Base-by-base conservation (phyloP, 2,113 vertebrate genomes). In the Camelus bactrianus region DNA sequence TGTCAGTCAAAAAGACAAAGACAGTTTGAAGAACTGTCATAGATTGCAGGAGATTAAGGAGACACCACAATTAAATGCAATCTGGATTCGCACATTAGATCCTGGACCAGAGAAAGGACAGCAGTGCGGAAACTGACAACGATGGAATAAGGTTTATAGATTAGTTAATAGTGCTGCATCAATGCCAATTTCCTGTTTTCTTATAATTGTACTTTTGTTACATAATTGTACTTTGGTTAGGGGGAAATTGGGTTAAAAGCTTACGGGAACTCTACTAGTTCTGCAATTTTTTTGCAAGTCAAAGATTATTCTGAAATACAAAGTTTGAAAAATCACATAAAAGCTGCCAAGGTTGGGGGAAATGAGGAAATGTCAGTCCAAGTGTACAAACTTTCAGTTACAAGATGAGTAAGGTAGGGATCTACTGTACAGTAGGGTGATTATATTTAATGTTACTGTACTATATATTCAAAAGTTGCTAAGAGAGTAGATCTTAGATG, bases 281-380 rank as follows among this genome's bases (percentile, higher is more conserved):
- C 28, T 88, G 70, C 6, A 88, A 15, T 62, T 91, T 91, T 81
- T 54, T 54, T 64, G 6, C 52, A 93, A 93, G 3, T 62, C 50
- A 70, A 64, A 8, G 17, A 56, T 70, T 42, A 89, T 80, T 85
- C 73, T 30, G 91, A 93, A 95, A 91, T 82, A 42, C 20, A 48
- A 38, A 62, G 12, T 92, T 92, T 46, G 5, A 42, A 42, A 42
- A 42, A 42, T 42, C 5, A 42, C 38, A 4, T 42, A 42, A 42
- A 38, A 38, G 38, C 38, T 38, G 38, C 38, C 38, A 38, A 38
- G 38, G 38, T 38, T 38, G 38, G 38, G 38, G 38, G 38, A 38
- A 38, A 38, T 38, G 38, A 42, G 38, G 38, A 42, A 42, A 42
- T 42, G 38, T 42, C 38, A 42, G 38, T 5, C 38, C 38, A 42